Evolutionary conservation across 1,140 invertebrate species (phyloP).

Genomic region (Schmidtea mediterranea): DNA sequence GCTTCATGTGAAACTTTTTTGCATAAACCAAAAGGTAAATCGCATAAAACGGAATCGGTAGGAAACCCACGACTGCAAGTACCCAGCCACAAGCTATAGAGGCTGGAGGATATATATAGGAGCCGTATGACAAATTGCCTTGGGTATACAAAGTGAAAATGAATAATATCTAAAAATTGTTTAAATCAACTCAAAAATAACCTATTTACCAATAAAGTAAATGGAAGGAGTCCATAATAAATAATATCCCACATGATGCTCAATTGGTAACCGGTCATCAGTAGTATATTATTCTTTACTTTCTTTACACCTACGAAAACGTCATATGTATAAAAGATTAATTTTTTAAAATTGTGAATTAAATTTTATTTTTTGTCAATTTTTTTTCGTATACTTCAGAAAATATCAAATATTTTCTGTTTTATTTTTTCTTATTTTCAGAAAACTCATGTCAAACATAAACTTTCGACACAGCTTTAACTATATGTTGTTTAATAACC

Average conservation of each 20-base stretch:
- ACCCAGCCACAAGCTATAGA: neutral
- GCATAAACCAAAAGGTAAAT: neutral
- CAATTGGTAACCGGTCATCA: neutral
- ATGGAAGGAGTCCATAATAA: neutral
- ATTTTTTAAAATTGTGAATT: too few species aligned
- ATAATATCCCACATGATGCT: neutral
- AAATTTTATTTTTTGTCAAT: too few species aligned
- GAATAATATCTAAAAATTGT: neutral
- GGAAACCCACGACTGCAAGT: neutral
- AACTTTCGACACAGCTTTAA: too few species aligned
- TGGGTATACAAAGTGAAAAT: neutral
- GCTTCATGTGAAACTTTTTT: too few species aligned
- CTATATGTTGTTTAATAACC: too few species aligned
- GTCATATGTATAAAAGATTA: too few species aligned
- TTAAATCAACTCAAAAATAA: neutral
- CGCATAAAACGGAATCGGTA: neutral
- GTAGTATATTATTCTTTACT: neutral
- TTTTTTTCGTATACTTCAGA: too few species aligned
- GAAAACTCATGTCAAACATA: too few species aligned
- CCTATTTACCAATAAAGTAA: neutral
- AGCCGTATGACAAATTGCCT: neutral
- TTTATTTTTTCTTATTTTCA: too few species aligned
- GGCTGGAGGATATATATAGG: neutral
- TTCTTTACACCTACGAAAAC: neutral
- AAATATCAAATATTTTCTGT: too few species aligned